Base-by-base conservation (phyloP, 1,140 invertebrate genomes). In the Probaryconus sp. region DNA sequence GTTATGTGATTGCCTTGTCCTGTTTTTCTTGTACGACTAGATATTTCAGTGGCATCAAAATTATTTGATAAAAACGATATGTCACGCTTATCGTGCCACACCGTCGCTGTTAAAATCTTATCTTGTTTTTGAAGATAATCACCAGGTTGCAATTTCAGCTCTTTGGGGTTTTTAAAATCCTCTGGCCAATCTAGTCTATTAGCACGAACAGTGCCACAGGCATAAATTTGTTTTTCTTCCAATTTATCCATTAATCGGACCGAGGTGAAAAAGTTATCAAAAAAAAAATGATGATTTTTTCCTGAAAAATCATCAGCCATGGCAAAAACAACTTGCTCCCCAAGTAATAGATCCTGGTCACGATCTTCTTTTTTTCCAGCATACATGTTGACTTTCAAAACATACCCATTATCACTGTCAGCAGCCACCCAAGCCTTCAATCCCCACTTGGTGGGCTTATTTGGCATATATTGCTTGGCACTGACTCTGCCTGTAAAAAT, bases 361-460 rank as follows among this genome's bases (percentile, higher is more conserved):
- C 11, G 28, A 38, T 14, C 5, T 42, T 69, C 51, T 60, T 75
- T 69, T 53, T 69, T 69, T 0, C 61, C 58, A n/a, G 17, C 17
- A 60, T 69, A 70, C 40, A 70, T 50, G 11, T 61, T 35, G 13
- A 48, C 20, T 30, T 60, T 31, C n/a, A 69, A 45, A 3, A 50
- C 42, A 42, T 69, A 75, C 5, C 58, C 45, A 20, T 28, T 53
- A 14, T 31, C 1, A 35, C 20, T 38, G 24, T 69, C 64, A 24
- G 64, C 64, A 26, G 50, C 16, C 1, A 42, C 37, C 70, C 67
- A 79, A 6, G 69, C 50, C 38, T 77, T 76, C n/a, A 77, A 61
- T n/a, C 61, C 68, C 67, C 67, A 71, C 42, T 79, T 78, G 7
- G 58, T 69, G 3, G 75, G 75, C 40, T 82, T 79, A 17, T 48